Percentiles rank a stretch among this genome's conserved stretches.
Evolutionary conservation across 1,140 invertebrate genomes (phyloP).

Genomic region (Prorops nasuta): DNA sequence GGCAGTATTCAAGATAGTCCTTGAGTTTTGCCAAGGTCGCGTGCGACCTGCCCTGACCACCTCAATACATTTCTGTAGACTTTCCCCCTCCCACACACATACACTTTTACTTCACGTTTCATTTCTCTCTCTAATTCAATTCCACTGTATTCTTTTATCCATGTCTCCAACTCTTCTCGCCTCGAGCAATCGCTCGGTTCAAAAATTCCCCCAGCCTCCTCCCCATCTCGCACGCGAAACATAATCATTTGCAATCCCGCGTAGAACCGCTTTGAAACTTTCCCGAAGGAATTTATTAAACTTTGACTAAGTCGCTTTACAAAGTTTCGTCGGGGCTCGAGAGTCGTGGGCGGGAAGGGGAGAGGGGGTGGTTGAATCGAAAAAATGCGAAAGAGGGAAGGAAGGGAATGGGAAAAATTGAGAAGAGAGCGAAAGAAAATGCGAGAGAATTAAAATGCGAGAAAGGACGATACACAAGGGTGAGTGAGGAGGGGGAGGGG

Average conservation of each 20-base stretch:
- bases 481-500: slow-evolving; percentile 15
- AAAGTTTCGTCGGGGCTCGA: slow-evolving; percentile 41
- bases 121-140: too few species aligned
- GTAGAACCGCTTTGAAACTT: slow-evolving; percentile 49
- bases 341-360: slow-evolving; percentile 13
- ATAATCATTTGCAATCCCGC: slow-evolving; percentile 49
- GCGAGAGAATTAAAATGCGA: slow-evolving; percentile 8
- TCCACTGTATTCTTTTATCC: too few species aligned
- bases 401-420: not conserved
- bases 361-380: not conserved
- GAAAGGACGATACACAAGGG: slow-evolving; percentile 15
- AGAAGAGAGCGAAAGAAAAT: not conserved
- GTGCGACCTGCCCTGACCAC: too few species aligned
- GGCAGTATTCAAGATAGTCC: too few species aligned
- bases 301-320: slow-evolving; percentile 52
- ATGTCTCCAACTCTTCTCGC: too few species aligned
- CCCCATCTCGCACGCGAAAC: slow-evolving; percentile 20
- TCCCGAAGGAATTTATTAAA: slow-evolving; percentile 54
- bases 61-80: too few species aligned
- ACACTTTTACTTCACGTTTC: too few species aligned
- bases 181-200: not conserved
- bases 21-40: too few species aligned
- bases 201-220: not conserved
- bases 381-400: not conserved
- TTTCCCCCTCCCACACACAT: too few species aligned